phyloP scores from a whole-genome alignment of 2,113 vertebrate species.

The Cyanistes caeruleus region DNA sequence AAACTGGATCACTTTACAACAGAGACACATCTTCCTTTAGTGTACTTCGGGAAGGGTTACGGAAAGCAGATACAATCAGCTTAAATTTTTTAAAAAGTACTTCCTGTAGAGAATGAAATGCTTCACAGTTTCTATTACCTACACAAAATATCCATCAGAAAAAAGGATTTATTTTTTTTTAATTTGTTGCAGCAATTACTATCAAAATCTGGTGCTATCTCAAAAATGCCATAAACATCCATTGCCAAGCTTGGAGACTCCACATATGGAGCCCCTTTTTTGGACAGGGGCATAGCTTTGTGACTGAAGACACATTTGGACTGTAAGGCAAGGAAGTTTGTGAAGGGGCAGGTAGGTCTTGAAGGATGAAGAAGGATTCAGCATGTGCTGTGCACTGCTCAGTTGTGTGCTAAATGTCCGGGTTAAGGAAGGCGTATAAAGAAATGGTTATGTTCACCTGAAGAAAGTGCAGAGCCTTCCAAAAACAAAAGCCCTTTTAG shows the following conservation, averaged over 20 bases:
- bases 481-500: neutral
- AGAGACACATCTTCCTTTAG: neutral
- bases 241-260: neutral
- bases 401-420: neutral
- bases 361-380: neutral
- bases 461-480: neutral
- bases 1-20: slow-evolving; percentile 40
- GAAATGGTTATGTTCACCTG: neutral
- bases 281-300: neutral
- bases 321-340: neutral
- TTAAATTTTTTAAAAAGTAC: neutral
- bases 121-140: neutral
- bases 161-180: neutral
- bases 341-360: neutral
- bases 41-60: neutral
- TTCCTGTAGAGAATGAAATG: slow-evolving; percentile 3
- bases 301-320: neutral
- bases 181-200: neutral
- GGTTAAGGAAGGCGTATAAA: neutral
- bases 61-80: slow-evolving; percentile 7
- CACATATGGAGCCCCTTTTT: accelerated
- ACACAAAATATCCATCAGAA: neutral
- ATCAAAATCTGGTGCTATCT: neutral
- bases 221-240: neutral
- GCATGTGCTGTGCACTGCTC: neutral